These are phyloP conservation scores for Microplitis demolitor DNA, from an alignment of 1,140 invertebrate species.

Conservation along the genomic window DNA sequence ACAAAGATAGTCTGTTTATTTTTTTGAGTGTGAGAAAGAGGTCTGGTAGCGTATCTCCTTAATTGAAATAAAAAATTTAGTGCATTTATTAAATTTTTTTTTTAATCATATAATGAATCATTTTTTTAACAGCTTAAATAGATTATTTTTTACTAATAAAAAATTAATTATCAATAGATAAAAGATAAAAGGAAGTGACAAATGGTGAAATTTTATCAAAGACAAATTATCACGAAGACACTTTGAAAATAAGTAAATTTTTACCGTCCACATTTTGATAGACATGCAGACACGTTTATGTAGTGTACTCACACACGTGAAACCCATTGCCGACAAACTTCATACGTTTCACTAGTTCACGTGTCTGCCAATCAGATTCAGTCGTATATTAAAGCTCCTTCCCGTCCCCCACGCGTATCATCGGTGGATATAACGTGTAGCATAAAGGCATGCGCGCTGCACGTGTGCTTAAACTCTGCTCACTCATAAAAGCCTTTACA, in stretches of 20 bases:
- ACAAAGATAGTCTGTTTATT: too few relatives aligned
- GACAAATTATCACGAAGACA: background rate
- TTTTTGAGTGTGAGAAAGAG: too few relatives aligned
- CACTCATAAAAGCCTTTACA: conserved; percentile 24
- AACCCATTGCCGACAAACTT: too few relatives aligned
- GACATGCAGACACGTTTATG: background rate
- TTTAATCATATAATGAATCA: too few relatives aligned
- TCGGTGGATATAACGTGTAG: background rate
- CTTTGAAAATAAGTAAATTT: background rate
- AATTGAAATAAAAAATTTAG: too few relatives aligned
- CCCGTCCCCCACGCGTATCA: conserved; percentile 18
- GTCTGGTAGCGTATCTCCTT: too few relatives aligned
- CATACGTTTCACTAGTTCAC: background rate
- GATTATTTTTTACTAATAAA: too few relatives aligned
- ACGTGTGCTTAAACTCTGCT: conserved; percentile 34
- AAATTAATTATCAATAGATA: background rate
- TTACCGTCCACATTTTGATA: too few relatives aligned
- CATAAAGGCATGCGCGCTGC: conserved; percentile 38
- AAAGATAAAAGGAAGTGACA: too few relatives aligned
- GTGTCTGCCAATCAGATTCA: conserved; percentile 13
- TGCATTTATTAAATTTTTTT: too few relatives aligned
- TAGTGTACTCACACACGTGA: background rate
- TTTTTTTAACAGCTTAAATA: too few relatives aligned
- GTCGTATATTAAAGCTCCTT: conserved; percentile 15
- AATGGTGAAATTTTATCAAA: background rate